Percentiles rank a stretch among this genome's conserved stretches.
These are phyloP conservation scores for Venustaconcha ellipsiformis DNA, from an alignment of 1,140 invertebrate species.

Conservation along the genomic window DNA sequence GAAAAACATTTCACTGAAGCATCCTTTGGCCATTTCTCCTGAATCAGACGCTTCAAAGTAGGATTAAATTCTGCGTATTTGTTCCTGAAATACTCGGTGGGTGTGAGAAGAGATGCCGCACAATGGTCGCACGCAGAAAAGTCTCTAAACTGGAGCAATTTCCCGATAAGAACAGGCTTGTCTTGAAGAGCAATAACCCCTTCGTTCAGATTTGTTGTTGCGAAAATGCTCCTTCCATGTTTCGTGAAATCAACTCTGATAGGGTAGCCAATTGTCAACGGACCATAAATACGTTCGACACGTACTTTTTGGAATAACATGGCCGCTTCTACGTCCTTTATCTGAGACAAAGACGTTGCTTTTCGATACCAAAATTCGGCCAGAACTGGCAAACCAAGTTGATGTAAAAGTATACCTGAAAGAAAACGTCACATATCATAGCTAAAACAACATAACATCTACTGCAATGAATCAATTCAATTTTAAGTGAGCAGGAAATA, in stretches of 20 bases:
- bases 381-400: slow-evolving; percentile 54
- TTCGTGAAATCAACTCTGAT: slow-evolving; percentile 55
- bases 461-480: too few species aligned
- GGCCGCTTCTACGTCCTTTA: slow-evolving; percentile 46
- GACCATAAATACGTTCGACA: slow-evolving; percentile 55
- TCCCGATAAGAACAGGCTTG: slow-evolving; percentile 43
- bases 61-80: slow-evolving; percentile 25
- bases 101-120: slow-evolving; percentile 47
- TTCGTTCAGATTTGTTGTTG: slow-evolving; percentile 42
- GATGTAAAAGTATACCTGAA: slow-evolving; percentile 52
- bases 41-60: slow-evolving; percentile 29
- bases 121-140: slow-evolving; percentile 54
- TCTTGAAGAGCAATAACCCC: slow-evolving; percentile 50
- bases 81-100: slow-evolving; percentile 51
- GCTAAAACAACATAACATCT: too few species aligned
- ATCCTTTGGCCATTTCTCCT: slow-evolving; percentile 52
- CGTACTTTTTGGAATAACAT: slow-evolving; percentile 59
- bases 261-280: slow-evolving; percentile 51
- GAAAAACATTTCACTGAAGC: slow-evolving; percentile 37
- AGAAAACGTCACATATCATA: slow-evolving; percentile 1
- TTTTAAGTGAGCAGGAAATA: too few species aligned
- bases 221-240: slow-evolving; percentile 56
- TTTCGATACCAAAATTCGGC: slow-evolving; percentile 64
- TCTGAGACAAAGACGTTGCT: slow-evolving; percentile 40
- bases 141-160: slow-evolving; percentile 30